These are phyloP conservation scores for Physella acuta DNA, from an alignment of 1,140 invertebrate genomes.

Conservation along the genomic window DNA sequence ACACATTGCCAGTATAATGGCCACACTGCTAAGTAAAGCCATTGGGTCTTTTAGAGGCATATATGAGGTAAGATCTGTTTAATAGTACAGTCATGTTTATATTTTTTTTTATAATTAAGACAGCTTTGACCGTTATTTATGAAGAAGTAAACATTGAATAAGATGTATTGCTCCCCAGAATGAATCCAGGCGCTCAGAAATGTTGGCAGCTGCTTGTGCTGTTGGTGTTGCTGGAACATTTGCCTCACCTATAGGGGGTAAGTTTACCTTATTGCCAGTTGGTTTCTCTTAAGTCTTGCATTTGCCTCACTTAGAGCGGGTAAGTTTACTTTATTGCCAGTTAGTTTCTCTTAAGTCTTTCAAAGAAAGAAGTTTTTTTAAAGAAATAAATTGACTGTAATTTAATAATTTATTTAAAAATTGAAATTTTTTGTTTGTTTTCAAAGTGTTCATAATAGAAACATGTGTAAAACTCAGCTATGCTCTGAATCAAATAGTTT, in stretches of 20 bases:
- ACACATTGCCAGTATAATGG: constrained; percentile 94
- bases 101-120: background rate
- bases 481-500: too few relatives aligned
- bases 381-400: too few relatives aligned
- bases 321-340: too few relatives aligned
- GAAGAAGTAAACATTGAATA: background rate
- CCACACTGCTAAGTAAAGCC: constrained; percentile 86
- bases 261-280: too few relatives aligned
- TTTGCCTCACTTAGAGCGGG: too few relatives aligned
- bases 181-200: constrained; percentile 89
- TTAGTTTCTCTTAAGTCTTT: too few relatives aligned
- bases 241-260: constrained; percentile 90
- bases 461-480: too few relatives aligned
- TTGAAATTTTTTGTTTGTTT: too few relatives aligned
- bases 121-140: background rate
- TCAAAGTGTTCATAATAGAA: too few relatives aligned
- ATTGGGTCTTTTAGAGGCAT: constrained; percentile 79
- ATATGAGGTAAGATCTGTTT: constrained; percentile 57
- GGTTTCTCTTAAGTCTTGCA: too few relatives aligned
- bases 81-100: background rate
- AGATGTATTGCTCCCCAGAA: constrained; percentile 64
- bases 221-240: constrained; percentile 95
- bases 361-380: too few relatives aligned
- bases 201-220: constrained; percentile 93
- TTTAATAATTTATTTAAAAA: too few relatives aligned